Evolutionary conservation across 2,888 invertebrate genomes (phyloP), one percentile per base, ranked within the genome.

Genomic region (Odontocolon sp.): DNA sequence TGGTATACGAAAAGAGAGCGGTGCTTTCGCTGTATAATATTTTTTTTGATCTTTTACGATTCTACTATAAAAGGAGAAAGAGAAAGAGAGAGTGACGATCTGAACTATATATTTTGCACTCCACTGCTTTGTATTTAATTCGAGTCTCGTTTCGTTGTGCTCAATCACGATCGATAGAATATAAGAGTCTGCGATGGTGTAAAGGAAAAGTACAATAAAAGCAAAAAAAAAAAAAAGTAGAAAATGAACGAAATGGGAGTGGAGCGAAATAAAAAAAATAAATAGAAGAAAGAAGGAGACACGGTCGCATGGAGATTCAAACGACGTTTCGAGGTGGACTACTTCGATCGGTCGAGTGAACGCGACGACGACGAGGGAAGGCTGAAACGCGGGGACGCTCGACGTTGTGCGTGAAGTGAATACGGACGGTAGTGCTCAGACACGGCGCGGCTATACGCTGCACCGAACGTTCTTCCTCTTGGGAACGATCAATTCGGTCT

Each of bases 401-500:
- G 31, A 14, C 47, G 18, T 63, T 47, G 54, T 76, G 71, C 76
- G 76, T 71, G 76, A 71, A 71, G 71, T 67, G 71, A 76, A 76
- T 71, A 76, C 71, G 56, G 47, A 52, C 66, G 54, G 66, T 26
- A 70, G 67, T 47, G 54, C 61, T 52, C 61, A 40, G 70, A 71
- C 76, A 38, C 45, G 38, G 36, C 64, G 59, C 54, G 54, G 40
- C 69, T 57, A 63, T 33, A 26, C 70, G 68, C 8, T 45, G 38
- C 31, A 50, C 52, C 56, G 36, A 23, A 40, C 23, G 57, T 57
- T 38, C 64, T 50, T 64, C n/a, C 72, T 72, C 72, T 57, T 68
- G 72, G 77, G 77, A 72, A 77, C 72, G 68, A 77, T 64, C 72
- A 77, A 77, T 72, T 77, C 71, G 67, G 31, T 61, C 36, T 56